phyloP scores from a whole-genome alignment of 2,113 vertebrate genomes.

The Daboia siamensis region DNA sequence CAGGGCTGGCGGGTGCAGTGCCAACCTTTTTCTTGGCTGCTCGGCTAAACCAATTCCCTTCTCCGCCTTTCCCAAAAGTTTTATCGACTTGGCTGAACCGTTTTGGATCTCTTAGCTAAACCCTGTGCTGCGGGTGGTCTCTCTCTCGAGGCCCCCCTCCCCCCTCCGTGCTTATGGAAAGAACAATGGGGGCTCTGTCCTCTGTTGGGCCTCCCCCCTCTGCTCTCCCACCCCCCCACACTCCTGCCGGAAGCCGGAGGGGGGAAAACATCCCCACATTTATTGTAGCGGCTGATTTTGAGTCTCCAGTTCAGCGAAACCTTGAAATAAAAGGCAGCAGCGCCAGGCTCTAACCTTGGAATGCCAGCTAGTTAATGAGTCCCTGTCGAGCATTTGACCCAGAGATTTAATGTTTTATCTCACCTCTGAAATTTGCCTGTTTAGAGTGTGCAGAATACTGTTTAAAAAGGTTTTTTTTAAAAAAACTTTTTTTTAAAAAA shows the following conservation, averaged over 20 bases:
- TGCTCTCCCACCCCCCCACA: no score
- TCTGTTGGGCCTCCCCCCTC: no score
- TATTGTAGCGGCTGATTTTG: neutral
- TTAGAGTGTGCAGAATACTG: neutral
- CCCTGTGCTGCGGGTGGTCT: neutral
- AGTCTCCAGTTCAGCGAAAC: neutral
- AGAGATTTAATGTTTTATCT: no score
- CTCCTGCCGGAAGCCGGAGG: no score
- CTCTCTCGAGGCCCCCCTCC: no score
- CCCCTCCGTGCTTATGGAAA: neutral
- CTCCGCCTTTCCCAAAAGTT: neutral
- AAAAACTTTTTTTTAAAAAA: no score
- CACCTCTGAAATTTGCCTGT: neutral
- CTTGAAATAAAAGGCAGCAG: neutral
- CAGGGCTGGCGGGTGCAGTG: neutral
- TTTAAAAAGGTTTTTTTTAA: neutral
- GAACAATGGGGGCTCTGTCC: neutral
- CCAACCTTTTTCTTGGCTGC: neutral
- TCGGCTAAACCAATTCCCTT: neutral
- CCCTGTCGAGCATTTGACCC: no score
- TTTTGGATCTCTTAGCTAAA: neutral
- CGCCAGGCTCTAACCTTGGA: neutral
- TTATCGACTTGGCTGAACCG: neutral
- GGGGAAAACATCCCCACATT: neutral
- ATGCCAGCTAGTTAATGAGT: neutral